Conservation (phyloP, 2,113 vertebrate species). For the Actinemys pallida region DNA sequence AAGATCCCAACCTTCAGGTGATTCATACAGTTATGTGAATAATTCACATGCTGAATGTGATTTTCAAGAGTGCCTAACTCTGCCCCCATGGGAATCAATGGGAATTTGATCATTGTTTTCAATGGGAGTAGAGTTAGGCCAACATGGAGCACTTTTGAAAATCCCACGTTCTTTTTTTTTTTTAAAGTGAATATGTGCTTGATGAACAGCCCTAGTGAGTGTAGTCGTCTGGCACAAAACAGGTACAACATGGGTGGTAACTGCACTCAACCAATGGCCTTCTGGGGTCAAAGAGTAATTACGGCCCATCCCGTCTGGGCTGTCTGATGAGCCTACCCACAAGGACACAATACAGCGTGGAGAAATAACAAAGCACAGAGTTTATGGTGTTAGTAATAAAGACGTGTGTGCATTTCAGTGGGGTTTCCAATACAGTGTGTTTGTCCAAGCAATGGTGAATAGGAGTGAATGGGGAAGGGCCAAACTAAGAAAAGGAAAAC, state of each 20-base stretch:
- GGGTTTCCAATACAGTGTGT: background rate
- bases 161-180: no score
- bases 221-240: background rate
- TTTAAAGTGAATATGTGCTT: background rate
- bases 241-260: background rate
- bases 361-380: background rate
- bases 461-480: background rate
- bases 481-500: background rate
- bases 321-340: background rate
- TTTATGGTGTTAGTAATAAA: background rate
- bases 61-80: background rate
- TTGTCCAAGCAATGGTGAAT: background rate
- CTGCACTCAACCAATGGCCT: background rate
- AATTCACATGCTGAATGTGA: background rate
- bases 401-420: no score
- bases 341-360: rapidly evolving
- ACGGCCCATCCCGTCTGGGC: rapidly evolving
- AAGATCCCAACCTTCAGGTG: background rate
- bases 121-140: background rate
- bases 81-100: background rate
- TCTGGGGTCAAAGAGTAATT: rapidly evolving
- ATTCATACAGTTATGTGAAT: background rate
- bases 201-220: background rate
- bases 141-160: background rate
- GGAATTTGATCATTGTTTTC: background rate